Evolutionary conservation across 2,888 invertebrate species (phyloP).

Genomic region (Dryococelus australis): DNA sequence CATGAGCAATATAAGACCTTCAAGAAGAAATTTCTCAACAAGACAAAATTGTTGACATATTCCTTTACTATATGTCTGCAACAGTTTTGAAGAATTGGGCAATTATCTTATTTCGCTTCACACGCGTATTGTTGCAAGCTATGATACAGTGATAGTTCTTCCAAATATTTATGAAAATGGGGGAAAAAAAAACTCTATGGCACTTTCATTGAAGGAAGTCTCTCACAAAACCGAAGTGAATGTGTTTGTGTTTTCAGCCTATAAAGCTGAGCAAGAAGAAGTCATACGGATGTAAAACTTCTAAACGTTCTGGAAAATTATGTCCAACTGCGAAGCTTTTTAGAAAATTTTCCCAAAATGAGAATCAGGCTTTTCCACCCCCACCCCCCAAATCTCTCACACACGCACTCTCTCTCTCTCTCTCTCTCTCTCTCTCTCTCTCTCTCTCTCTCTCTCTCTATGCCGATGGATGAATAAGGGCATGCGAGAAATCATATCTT

Average conservation of each 20-base stretch:
- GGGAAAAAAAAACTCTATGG: background rate
- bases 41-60: constrained; percentile 1
- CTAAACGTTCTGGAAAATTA: background rate
- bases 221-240: constrained; percentile 3
- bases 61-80: background rate
- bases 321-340: background rate
- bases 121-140: background rate
- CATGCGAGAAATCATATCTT: background rate
- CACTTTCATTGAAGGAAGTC: background rate
- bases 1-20: background rate
- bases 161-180: background rate
- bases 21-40: background rate
- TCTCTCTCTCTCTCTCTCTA: background rate
- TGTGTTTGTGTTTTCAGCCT: constrained; percentile 25
- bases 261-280: background rate
- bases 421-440: no score
- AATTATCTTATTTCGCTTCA: constrained; percentile 12
- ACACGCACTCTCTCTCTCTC: no score
- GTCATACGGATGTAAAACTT: background rate
- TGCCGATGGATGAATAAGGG: background rate
- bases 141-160: background rate
- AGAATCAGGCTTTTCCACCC: background rate
- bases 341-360: background rate
- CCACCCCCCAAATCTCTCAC: no score
- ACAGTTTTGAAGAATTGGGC: constrained; percentile 20